Percentiles rank a stretch among this genome's conserved stretches.
Conservation (phyloP, 1,140 invertebrate species). For the Adoxophyes honmai region DNA sequence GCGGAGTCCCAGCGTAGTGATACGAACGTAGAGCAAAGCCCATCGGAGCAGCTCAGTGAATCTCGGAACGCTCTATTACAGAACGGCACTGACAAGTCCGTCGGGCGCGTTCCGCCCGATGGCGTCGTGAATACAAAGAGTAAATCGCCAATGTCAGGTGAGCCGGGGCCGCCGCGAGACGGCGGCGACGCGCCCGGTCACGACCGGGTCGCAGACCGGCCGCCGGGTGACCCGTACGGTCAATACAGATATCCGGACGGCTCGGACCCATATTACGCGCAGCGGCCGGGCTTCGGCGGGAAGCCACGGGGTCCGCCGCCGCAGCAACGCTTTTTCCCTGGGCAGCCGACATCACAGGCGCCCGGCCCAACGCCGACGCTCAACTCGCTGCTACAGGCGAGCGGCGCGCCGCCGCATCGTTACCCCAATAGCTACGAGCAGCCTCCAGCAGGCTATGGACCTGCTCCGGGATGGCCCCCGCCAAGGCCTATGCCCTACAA, state of each 20-base stretch:
- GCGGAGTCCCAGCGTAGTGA: slow-evolving; percentile 81
- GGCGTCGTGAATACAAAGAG: slow-evolving; percentile 75
- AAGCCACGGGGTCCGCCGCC: slow-evolving; percentile 63
- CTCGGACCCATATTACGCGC: slow-evolving; percentile 62
- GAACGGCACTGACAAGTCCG: slow-evolving; percentile 78
- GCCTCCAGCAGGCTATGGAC: slow-evolving; percentile 61
- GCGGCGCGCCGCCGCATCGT: slow-evolving; percentile 82
- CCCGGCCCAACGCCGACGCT: slow-evolving; percentile 93
- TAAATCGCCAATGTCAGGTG: slow-evolving; percentile 72
- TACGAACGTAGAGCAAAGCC: slow-evolving; percentile 79
- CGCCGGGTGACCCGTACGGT: slow-evolving; percentile 60
- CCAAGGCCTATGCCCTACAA: slow-evolving; percentile 73
- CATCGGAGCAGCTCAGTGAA: slow-evolving; percentile 79
- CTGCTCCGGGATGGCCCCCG: slow-evolving; percentile 63
- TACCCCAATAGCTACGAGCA: slow-evolving; percentile 73
- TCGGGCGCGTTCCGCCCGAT: slow-evolving; percentile 72
- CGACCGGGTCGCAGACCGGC: slow-evolving; percentile 59
- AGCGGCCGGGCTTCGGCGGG: slow-evolving; percentile 66
- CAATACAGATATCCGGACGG: slow-evolving; percentile 68
- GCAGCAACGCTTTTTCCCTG: slow-evolving; percentile 80
- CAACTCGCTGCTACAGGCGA: slow-evolving; percentile 92
- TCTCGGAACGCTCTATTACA: slow-evolving; percentile 79
- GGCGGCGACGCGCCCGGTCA: slow-evolving; percentile 62
- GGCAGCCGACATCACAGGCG: slow-evolving; percentile 84
- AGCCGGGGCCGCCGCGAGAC: slow-evolving; percentile 63